Base-by-base conservation (phyloP, 2,797 vertebrate species). In the Poeciliopsis presidionis region DNA sequence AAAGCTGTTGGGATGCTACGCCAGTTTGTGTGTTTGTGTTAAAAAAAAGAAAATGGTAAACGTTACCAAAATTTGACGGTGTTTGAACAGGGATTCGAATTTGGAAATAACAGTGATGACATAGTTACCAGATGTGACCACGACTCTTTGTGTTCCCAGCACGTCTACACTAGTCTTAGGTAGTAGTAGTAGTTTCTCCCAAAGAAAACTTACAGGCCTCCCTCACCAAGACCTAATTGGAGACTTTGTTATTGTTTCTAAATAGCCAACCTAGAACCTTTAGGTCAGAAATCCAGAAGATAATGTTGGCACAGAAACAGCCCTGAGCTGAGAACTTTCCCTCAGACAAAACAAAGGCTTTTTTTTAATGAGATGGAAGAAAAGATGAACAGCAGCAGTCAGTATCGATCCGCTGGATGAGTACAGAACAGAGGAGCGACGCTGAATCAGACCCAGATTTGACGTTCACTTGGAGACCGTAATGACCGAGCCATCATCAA, bases 401-500 rank as follows among this genome's bases (percentile, higher is more conserved):
- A 13, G 63, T 11, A 36, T 39, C 20, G 33, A 36, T 91, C 80
- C 79, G 74, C 81, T 88, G 87, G 25, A 28, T 45, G 67, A 70
- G 67, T 69, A 3, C 25, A 2, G 22, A 45, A 86, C 88, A 78
- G 75, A 43, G 77, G 86, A 91, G 85, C 76, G 76, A 85, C 74
- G 86, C 83, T 83, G 89, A 92, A 92, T 89, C 82, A 90, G 75
- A 90, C 88, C 91, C 85, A 92, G 89, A 90, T 93, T 90, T 92
- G 87, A 94, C 84, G 86, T 89, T 90, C 85, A 81, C 91, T 90
- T 92, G 81, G 88, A 93, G 89, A 92, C 86, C 91, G 90, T 92
- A 93, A 94, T 91, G 91, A 93, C 91, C 91, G 89, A 65, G 87
- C 87, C 86, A 80, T 91, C 83, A 33, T 88, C 77, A 80, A 91